Base-by-base conservation (phyloP, 2,113 vertebrate genomes). In the Myotis yumanensis region DNA sequence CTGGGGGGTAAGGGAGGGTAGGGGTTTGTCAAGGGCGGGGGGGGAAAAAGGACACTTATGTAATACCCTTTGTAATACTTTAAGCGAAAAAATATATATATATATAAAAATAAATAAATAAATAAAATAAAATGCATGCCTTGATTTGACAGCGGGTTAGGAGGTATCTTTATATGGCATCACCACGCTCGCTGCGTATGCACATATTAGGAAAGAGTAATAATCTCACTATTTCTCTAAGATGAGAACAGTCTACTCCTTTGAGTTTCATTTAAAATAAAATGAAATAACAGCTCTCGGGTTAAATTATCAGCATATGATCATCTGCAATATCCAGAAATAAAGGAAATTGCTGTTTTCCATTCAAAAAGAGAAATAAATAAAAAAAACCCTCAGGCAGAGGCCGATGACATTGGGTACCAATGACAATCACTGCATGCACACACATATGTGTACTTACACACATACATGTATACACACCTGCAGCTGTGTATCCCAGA, bases 341-440 rank as follows among this genome's bases (percentile, higher is more conserved):
- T 88, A 51, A 95, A 94, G 93, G 94, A 94, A 95, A 97, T 62
- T 87, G 89, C 71, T 93, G 25, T 88, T 95, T 93, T 96, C 46
- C 66, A 82, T 88, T 85, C 57, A 95, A 59, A 96, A 82, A 43
- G 77, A 11, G 62, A 71, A 89, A 59, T 62, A 62, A 86, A 80
- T 72, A 69, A 72, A 46, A 72, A 40, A 59, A 59, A 59, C 3
- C 8, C 48, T 90, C 43, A 68, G 71, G 12, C 16, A 1, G 18
- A 90, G 59, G 72, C 12, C 16, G 4, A 40, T 7, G 43, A 69
- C 46, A 35, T 37, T 37, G 43, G 37, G 9, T 35, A 12, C 52
- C 40, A 16, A n/a, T 80, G 73, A 37, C 32, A 11, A 1, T 75
- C 73, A 16, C 12, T 7, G 11, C 15, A 6, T 1, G 23, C 11